phyloP scores from a whole-genome alignment of 2,113 vertebrate genomes.

The Marmota flaviventris region DNA sequence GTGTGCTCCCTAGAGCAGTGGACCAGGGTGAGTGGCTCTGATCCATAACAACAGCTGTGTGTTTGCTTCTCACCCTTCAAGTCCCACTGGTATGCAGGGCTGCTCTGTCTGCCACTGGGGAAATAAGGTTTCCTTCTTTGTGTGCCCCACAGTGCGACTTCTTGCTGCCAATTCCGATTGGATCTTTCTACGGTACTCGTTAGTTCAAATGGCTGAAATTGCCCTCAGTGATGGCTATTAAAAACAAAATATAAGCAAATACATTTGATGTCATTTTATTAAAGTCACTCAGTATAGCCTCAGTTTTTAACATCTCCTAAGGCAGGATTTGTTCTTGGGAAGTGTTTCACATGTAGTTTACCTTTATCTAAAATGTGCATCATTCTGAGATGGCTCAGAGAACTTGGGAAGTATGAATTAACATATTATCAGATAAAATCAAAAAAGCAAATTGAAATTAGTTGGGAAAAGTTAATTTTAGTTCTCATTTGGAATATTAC shows the following conservation, averaged over 20 bases:
- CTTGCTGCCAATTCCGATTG: background rate
- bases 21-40: background rate
- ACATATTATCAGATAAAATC: background rate
- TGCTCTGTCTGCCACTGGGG: background rate
- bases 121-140: background rate
- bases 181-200: background rate
- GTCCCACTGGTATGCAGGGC: background rate
- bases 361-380: background rate
- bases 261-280: background rate
- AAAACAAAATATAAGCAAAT: background rate
- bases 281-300: background rate
- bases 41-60: accelerated
- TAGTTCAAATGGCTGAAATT: background rate
- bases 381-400: background rate
- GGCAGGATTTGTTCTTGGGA: background rate
- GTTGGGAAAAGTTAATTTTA: background rate
- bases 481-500: background rate
- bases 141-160: background rate
- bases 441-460: background rate
- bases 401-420: background rate
- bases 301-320: background rate
- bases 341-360: background rate
- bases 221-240: background rate
- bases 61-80: background rate
- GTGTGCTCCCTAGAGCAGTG: background rate